These are phyloP conservation scores for Harmothoe impar DNA, from an alignment of 2,888 invertebrate genomes.

Conservation along the genomic window DNA sequence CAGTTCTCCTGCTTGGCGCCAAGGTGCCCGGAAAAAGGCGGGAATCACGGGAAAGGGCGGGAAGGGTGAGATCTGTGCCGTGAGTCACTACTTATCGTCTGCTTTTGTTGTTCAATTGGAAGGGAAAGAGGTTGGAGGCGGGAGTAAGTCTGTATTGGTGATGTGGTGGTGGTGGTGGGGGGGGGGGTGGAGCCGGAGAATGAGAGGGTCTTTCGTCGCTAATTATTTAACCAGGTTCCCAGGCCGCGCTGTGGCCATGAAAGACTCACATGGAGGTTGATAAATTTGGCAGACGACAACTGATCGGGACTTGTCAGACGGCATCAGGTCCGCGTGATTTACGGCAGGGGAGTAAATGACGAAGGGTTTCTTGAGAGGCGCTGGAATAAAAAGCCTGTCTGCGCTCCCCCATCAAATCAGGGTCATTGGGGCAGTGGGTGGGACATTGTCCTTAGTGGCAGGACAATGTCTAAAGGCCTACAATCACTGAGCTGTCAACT, in stretches of 20 bases:
- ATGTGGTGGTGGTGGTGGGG: neutral
- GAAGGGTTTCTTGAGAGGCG: neutral
- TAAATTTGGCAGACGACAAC: constrained; percentile 33
- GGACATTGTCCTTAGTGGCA: neutral
- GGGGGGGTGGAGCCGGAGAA: no score
- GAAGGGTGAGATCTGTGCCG: neutral
- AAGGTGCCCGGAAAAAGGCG: neutral
- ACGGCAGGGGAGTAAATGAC: constrained; percentile 37
- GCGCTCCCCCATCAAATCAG: neutral
- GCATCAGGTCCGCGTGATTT: neutral
- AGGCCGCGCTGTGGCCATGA: constrained; percentile 29
- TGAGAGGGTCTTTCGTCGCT: neutral
- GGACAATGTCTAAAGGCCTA: neutral
- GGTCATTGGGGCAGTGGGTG: constrained; percentile 29
- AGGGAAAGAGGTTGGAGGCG: no score
- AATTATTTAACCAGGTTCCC: constrained; percentile 46
- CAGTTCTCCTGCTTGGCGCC: neutral
- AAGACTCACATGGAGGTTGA: neutral
- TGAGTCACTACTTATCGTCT: constrained; percentile 42
- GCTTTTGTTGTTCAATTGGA: constrained; percentile 9
- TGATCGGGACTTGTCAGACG: neutral
- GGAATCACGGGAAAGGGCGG: constrained; percentile 37
- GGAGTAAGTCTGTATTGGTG: no score
- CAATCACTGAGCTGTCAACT: constrained; percentile 9
- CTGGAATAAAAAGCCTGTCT: constrained; percentile 30